These are phyloP conservation scores for Pollenia griseotomentosa DNA, from an alignment of 2,888 invertebrate species.

Conservation along the genomic window DNA sequence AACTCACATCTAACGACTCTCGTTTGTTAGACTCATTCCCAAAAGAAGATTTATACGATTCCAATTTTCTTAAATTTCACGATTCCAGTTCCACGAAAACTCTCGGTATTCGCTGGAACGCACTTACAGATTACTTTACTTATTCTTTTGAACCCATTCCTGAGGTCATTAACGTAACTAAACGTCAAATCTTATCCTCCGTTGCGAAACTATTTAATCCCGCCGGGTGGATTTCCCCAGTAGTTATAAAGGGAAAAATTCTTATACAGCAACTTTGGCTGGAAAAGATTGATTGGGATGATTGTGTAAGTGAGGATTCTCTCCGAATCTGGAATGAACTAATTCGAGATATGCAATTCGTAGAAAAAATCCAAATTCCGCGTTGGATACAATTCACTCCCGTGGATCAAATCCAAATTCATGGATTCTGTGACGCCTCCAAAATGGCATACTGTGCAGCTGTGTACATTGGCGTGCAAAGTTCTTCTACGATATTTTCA, in stretches of 20 bases:
- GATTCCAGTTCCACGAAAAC: conserved; percentile 11
- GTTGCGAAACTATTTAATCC: not conserved
- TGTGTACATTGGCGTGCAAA: not conserved
- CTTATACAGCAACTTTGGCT: not conserved
- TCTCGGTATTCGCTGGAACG: conserved; percentile 24
- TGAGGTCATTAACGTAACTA: not conserved
- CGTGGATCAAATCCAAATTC: not conserved
- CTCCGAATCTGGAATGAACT: not conserved
- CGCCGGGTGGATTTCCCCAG: not conserved
- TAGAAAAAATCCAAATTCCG: not conserved
- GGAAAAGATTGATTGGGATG: not conserved
- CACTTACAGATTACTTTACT: not conserved
- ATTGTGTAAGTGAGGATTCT: not conserved
- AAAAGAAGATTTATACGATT: not conserved
- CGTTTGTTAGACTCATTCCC: not conserved
- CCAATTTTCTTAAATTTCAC: conserved; percentile 14
- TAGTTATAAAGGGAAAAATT: not conserved
- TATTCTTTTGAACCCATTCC: not conserved
- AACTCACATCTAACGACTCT: conserved; percentile 7
- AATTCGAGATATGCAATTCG: not conserved
- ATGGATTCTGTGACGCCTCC: conserved; percentile 1
- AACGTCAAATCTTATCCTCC: no score
- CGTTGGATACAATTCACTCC: not conserved
- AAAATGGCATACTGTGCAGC: conserved; percentile 9
- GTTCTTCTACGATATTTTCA: no score